Percentiles rank a stretch among this genome's conserved stretches.
phyloP scores from a whole-genome alignment of 2,888 invertebrate species.

The Kryphioiulus occultus region DNA sequence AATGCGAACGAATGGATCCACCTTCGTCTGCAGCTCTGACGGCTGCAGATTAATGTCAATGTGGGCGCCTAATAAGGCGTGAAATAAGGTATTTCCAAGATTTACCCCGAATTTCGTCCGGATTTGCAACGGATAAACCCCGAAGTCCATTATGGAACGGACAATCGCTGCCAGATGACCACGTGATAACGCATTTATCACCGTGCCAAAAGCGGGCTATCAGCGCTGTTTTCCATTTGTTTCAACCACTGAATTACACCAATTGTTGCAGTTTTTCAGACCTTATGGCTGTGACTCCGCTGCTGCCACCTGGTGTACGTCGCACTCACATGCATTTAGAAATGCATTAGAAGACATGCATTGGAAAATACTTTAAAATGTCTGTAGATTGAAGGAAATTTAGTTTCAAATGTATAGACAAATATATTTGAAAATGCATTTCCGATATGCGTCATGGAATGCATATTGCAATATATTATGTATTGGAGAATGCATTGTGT shows the following conservation, averaged over 20 bases:
- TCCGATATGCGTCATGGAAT: no score
- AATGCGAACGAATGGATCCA: background rate
- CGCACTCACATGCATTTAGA: no score
- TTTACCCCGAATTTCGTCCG: background rate
- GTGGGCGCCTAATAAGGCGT: conserved; percentile 39
- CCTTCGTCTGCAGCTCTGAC: background rate
- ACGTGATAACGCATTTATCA: background rate
- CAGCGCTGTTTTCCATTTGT: no score
- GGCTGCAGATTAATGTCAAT: conserved; percentile 25
- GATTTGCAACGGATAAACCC: background rate
- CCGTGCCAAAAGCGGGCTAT: background rate
- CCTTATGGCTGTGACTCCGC: no score
- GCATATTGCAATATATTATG: no score
- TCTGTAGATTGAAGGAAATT: no score
- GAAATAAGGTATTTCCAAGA: conserved; percentile 40
- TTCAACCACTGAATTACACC: background rate
- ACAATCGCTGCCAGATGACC: background rate
- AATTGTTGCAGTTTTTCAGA: background rate
- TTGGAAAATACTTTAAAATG: no score
- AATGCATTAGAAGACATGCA: no score
- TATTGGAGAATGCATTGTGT: no score
- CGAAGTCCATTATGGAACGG: background rate
- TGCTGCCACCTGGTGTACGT: no score
- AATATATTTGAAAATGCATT: no score
- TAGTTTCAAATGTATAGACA: no score